Percentiles rank a stretch among this genome's conserved stretches.
Evolutionary conservation across 1,140 invertebrate species (phyloP).

Genomic region (Linepithema humile): DNA sequence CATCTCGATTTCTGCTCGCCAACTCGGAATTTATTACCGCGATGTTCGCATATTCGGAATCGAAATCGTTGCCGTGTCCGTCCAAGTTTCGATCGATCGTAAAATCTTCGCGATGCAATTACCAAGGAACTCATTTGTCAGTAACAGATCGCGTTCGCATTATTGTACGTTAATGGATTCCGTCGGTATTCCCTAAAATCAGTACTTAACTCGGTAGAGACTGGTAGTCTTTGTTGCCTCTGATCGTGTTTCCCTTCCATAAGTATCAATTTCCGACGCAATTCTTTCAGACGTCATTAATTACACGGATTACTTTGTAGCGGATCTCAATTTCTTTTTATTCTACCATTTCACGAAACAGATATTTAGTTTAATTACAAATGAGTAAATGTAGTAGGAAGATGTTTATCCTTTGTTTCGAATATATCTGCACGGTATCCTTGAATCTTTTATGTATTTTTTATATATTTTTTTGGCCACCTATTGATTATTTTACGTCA

Average conservation of each 20-base stretch:
- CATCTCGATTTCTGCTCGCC: conserved; percentile 24
- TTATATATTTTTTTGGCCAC: not conserved
- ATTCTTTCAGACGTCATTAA: conserved; percentile 33
- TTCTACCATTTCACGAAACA: not conserved
- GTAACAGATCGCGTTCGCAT: not conserved
- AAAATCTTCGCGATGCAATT: conserved; percentile 18
- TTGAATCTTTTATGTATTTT: not conserved
- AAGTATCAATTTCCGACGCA: not conserved
- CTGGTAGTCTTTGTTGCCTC: not conserved
- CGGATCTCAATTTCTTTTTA: not conserved
- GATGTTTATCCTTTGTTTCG: not conserved
- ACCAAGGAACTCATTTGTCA: conserved; percentile 34
- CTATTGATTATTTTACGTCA: not conserved
- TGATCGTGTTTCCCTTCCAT: not conserved
- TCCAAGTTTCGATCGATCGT: conserved; percentile 20
- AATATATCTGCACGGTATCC: not conserved
- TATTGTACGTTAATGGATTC: conserved; percentile 35
- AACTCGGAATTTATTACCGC: conserved; percentile 46
- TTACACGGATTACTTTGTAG: conserved; percentile 14
- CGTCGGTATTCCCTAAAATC: conserved; percentile 33
- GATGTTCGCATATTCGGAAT: not conserved
- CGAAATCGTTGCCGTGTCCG: not conserved
- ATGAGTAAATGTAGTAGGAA: not conserved
- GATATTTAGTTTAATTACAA: conserved; percentile 19
- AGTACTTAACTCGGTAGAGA: conserved; percentile 14